Conservation (phyloP, 2,113 vertebrate genomes). For the Anseranas semipalmata region DNA sequence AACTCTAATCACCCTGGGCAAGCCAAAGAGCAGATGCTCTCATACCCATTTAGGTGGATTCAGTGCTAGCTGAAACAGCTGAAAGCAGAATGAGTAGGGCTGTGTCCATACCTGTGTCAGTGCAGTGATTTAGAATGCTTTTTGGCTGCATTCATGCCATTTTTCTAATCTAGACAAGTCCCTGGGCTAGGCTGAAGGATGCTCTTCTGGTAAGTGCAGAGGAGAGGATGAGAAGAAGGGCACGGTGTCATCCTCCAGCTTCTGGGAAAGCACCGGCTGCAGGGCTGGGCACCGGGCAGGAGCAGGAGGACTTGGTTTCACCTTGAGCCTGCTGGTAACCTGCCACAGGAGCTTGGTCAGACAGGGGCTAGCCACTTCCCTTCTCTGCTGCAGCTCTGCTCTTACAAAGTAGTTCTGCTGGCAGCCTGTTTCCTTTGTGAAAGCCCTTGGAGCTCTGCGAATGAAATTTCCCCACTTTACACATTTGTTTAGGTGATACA, state of each 20-base stretch:
- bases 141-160: neutral
- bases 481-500: neutral
- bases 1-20: neutral
- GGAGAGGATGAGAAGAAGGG: neutral
- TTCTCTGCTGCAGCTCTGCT: neutral
- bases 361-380: neutral
- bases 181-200: neutral
- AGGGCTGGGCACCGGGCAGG: neutral
- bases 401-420: neutral
- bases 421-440: neutral
- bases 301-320: neutral
- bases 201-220: neutral
- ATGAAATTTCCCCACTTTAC: neutral
- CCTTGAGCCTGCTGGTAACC: neutral
- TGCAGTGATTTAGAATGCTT: neutral
- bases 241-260: neutral
- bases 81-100: neutral
- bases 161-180: neutral
- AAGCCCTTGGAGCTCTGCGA: neutral
- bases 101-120: neutral
- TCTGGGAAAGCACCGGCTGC: rapidly evolving
- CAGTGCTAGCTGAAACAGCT: neutral
- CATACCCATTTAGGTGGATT: neutral
- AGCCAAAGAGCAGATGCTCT: neutral
- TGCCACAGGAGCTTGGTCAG: neutral